Evolutionary conservation across 2,797 vertebrate genomes (phyloP).

Genomic region (Mormyrus proboscirostris): DNA sequence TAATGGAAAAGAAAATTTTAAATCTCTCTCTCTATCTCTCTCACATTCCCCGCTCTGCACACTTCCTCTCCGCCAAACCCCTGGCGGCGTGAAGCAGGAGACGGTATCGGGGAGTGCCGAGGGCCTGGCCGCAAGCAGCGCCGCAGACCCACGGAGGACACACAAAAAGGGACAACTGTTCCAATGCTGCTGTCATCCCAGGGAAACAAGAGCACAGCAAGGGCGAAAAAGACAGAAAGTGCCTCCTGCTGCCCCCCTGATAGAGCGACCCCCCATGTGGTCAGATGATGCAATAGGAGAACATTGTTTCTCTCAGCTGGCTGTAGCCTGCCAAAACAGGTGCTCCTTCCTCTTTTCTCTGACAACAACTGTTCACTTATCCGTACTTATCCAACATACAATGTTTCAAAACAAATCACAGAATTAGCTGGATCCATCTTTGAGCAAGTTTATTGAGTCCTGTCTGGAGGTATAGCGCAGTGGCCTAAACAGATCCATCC

Average conservation of each 20-base stretch:
- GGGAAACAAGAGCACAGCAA: neutral
- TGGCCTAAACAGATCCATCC: neutral
- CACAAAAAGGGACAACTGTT: neutral
- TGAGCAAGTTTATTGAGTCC: neutral
- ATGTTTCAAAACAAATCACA: neutral
- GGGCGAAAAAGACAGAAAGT: neutral
- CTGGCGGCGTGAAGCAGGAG: neutral
- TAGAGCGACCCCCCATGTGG: neutral
- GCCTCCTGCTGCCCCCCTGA: neutral
- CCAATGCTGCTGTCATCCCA: neutral
- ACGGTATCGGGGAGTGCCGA: neutral
- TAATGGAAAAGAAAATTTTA: constrained; percentile 7
- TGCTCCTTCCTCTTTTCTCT: neutral
- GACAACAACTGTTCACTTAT: neutral
- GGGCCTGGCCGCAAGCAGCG: neutral
- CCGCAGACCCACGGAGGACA: neutral
- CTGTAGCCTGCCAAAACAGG: neutral
- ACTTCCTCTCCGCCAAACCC: neutral
- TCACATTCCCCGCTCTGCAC: neutral
- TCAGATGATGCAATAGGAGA: neutral
- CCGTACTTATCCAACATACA: neutral
- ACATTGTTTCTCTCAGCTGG: neutral
- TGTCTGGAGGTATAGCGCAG: neutral
- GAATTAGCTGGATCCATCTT: neutral
- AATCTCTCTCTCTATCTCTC: constrained; percentile 10